A percentile compares a stretch with the other conserved stretches of the same genome.
These are phyloP conservation scores for Theocolax elegans DNA, from an alignment of 1,140 invertebrate species.

Conservation along the genomic window DNA sequence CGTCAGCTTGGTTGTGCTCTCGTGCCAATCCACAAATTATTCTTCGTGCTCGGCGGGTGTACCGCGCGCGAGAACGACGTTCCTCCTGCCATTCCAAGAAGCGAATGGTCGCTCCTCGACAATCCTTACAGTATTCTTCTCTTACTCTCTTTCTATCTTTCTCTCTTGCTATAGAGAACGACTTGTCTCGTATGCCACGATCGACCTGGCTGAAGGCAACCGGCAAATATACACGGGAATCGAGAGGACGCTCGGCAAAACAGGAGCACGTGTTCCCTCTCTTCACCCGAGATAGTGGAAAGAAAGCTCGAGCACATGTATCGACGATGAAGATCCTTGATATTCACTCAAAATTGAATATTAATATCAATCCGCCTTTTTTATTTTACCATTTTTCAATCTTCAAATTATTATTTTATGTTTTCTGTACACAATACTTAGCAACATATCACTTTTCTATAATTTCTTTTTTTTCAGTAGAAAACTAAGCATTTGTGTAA, in stretches of 20 bases:
- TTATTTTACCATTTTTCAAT: too few relatives aligned
- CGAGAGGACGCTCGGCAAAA: slow-evolving; percentile 25
- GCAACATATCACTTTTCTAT: too few relatives aligned
- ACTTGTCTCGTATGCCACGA: slow-evolving; percentile 61
- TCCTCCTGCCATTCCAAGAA: slow-evolving; percentile 56
- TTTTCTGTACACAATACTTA: too few relatives aligned
- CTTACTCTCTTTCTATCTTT: slow-evolving; percentile 29
- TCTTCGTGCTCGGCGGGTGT: slow-evolving; percentile 55
- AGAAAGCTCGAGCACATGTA: not conserved
- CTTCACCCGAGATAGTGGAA: not conserved
- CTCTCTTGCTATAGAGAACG: not conserved
- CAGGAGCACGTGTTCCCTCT: slow-evolving; percentile 27
- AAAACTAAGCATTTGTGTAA: too few relatives aligned
- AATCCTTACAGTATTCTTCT: slow-evolving; percentile 42
- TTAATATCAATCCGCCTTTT: too few relatives aligned
- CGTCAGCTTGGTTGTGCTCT: too few relatives aligned
- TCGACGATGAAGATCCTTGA: slow-evolving; percentile 21
- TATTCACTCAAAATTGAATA: too few relatives aligned
- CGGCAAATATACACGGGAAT: not conserved
- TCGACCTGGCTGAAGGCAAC: slow-evolving; percentile 53
- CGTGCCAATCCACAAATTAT: slow-evolving; percentile 65
- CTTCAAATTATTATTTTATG: too few relatives aligned
- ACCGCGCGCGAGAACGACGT: slow-evolving; percentile 43
- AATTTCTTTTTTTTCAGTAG: too few relatives aligned
- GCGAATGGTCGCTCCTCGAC: slow-evolving; percentile 44